Percentiles rank a stretch among this genome's conserved stretches.
Evolutionary conservation across 2,888 invertebrate genomes (phyloP).

Genomic region (Hypomecis atomaria): DNA sequence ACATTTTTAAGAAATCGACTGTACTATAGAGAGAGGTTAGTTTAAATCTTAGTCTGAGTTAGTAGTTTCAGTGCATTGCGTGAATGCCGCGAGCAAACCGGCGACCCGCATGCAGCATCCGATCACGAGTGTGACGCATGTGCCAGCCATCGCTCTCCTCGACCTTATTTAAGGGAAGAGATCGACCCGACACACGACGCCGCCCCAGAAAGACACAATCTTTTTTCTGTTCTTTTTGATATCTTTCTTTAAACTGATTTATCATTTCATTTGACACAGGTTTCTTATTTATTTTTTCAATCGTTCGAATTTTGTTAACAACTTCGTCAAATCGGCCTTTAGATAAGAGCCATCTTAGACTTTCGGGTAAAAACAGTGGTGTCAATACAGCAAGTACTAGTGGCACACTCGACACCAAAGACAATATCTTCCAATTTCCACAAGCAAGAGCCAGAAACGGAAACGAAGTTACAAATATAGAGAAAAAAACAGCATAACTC

Average conservation of each 20-base stretch:
- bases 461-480: constrained; percentile 51
- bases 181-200: too few species aligned
- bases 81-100: too few species aligned
- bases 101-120: too few species aligned
- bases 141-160: too few species aligned
- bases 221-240: constrained; percentile 43
- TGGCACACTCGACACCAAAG: constrained; percentile 63
- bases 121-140: too few species aligned
- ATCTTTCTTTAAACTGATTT: constrained; percentile 55
- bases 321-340: constrained; percentile 63
- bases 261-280: constrained; percentile 56
- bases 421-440: constrained; percentile 63
- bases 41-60: too few species aligned
- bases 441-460: constrained; percentile 64
- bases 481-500: constrained; percentile 62
- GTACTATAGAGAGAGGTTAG: too few species aligned
- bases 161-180: too few species aligned
- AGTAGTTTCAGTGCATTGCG: too few species aligned
- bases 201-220: too few species aligned
- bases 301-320: constrained; percentile 55
- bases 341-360: constrained; percentile 65
- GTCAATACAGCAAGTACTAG: constrained; percentile 55
- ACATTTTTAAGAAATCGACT: too few species aligned
- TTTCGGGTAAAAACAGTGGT: constrained; percentile 62
- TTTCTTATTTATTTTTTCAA: constrained; percentile 61